Evolutionary conservation across 2,888 invertebrate genomes (phyloP), one percentile per base, ranked within the genome.

Genomic region (Apamea monoglypha): DNA sequence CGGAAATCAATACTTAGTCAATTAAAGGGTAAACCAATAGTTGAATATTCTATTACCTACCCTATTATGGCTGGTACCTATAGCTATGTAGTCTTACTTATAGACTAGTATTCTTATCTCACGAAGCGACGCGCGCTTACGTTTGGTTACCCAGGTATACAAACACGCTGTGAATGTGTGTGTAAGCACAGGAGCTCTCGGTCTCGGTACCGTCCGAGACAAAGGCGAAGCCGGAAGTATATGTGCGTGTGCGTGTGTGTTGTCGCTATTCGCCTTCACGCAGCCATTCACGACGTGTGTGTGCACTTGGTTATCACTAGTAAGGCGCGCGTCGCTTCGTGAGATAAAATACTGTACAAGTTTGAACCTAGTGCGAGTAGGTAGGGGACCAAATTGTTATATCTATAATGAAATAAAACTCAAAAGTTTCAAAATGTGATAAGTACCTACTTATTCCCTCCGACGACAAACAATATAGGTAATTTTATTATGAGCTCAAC

Each of bases 21-120:
- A 77, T 77, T 77, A 79, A 78, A 29, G 21, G 32, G 44, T 71
- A 79, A 71, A 64, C 64, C 18, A 72, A 47, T 72, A 56, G 36
- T n/a, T n/a, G 21, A 47, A 29, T 21, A 50, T 74, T 74, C 18
- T 64, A 59, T 73, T 56, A 29, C 36, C 0, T 18, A 29, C 36
- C 0, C 18, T 0, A 36, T 29, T 69, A 44, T 44, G 63, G 53
- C 16, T 72, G 32, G 3, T 25, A 72, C 14, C 7, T 47, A n/a
- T 40, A 44, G 18, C 29, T 74, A 40, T 25, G 18, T 53, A 29
- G 16, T 29, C 12, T 53, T 40, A 50, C 36, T 53, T 29, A 29
- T 29, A 61, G 36, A 36, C 36, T 36, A 36, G 3, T 36, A 36
- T 36, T 36, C 4, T 36, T 36, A 36, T 56, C 56, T 25, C 25